These are phyloP conservation scores for Aradophagus sp. DNA, from an alignment of 1,140 invertebrate species.

Conservation along the genomic window DNA sequence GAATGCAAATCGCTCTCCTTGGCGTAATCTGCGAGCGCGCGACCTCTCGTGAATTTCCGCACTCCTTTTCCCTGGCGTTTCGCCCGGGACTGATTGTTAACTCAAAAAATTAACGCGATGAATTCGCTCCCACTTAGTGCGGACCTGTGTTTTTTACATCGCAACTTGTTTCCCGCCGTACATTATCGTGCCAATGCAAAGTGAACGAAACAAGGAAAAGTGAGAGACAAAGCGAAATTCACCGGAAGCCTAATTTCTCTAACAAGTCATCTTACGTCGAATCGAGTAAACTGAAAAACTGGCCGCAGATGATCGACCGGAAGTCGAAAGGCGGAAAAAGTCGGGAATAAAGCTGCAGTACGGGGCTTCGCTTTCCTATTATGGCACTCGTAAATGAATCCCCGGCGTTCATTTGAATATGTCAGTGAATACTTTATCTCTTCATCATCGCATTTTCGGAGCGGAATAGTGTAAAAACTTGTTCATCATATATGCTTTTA, in stretches of 20 bases:
- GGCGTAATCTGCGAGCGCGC: slow-evolving; percentile 47
- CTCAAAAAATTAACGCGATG: slow-evolving; percentile 51
- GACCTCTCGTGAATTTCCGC: slow-evolving; percentile 28
- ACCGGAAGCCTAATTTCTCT: slow-evolving; percentile 23
- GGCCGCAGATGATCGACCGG: slow-evolving; percentile 12
- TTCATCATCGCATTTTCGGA: slow-evolving; percentile 37
- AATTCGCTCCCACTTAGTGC: slow-evolving; percentile 35
- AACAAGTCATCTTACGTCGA: slow-evolving; percentile 35
- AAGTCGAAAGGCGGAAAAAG: slow-evolving; percentile 37
- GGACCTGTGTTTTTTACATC: slow-evolving; percentile 7
- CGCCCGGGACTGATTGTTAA: slow-evolving; percentile 40
- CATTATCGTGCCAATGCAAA: slow-evolving; percentile 1
- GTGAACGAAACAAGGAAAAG: not conserved
- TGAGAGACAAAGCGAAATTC: slow-evolving; percentile 2
- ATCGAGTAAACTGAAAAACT: slow-evolving; percentile 42
- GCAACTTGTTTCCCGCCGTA: not conserved
- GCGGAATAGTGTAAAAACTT: slow-evolving; percentile 48
- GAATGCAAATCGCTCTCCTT: slow-evolving; percentile 60
- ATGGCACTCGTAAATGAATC: slow-evolving; percentile 46
- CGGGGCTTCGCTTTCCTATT: slow-evolving; percentile 20
- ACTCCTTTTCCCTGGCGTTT: slow-evolving; percentile 24
- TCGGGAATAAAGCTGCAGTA: slow-evolving; percentile 14
- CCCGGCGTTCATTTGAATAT: slow-evolving; percentile 44
- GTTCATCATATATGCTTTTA: slow-evolving; percentile 51
- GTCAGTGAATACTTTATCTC: slow-evolving; percentile 46